phyloP scores from a whole-genome alignment of 2,888 invertebrate species.

The Apamea sordens region DNA sequence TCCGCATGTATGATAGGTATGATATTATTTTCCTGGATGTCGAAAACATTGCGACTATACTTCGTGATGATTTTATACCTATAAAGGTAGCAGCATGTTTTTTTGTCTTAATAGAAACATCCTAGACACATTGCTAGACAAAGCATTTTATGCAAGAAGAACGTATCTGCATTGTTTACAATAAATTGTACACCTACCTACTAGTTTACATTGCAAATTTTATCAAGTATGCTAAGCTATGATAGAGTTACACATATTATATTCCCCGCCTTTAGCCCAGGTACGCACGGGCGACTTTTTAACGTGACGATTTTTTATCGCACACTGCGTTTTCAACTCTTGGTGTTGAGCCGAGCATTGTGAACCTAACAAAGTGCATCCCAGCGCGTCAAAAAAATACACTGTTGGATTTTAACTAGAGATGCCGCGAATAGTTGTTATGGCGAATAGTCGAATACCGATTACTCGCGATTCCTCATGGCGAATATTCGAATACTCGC shows the following conservation, averaged over 20 bases:
- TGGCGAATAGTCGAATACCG: too few relatives aligned
- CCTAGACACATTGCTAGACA: conserved; percentile 2
- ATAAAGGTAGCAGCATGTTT: neutral
- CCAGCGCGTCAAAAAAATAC: neutral
- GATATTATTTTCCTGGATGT: neutral
- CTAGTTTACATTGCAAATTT: conserved; percentile 37
- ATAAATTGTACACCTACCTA: conserved; percentile 12
- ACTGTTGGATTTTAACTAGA: neutral
- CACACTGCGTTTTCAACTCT: neutral
- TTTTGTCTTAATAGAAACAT: conserved; percentile 3
- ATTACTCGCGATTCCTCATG: too few relatives aligned
- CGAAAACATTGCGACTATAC: conserved; percentile 7
- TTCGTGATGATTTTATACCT: neutral
- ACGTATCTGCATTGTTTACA: conserved; percentile 5
- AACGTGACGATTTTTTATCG: neutral
- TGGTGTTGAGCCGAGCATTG: neutral
- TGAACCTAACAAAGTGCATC: neutral
- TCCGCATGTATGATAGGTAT: neutral
- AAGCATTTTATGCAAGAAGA: conserved; percentile 23
- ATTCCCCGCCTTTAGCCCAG: neutral
- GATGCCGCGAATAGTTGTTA: too few relatives aligned
- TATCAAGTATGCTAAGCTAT: conserved; percentile 13
- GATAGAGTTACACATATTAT: conserved; percentile 23
- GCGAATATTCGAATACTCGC: too few relatives aligned
- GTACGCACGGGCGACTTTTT: neutral